A percentile compares a stretch with the other conserved stretches of the same genome.
Conservation (phyloP, 2,113 vertebrate species). For the Corvus hawaiiensis region DNA sequence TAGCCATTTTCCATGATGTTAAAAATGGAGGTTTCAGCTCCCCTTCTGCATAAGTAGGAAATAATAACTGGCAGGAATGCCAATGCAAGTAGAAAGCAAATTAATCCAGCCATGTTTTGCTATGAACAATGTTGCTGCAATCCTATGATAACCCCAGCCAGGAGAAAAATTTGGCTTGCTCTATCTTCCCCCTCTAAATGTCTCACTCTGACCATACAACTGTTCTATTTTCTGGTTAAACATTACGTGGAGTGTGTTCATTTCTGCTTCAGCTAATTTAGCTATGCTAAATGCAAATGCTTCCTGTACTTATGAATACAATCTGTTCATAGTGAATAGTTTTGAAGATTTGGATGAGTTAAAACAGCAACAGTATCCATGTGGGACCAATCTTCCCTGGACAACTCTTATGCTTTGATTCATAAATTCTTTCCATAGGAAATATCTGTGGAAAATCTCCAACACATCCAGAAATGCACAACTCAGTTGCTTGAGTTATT, state of each 20-base stretch:
- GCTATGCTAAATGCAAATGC: slow-evolving; percentile 59
- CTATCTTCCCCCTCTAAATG: background rate
- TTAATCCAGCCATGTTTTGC: background rate
- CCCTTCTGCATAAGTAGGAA: background rate
- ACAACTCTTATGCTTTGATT: slow-evolving; percentile 55
- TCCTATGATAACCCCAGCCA: background rate
- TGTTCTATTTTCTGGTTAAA: slow-evolving; percentile 49
- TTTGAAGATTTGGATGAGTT: slow-evolving; percentile 52
- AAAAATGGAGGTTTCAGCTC: background rate
- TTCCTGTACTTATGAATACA: slow-evolving; percentile 63
- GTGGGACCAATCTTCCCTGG: slow-evolving; percentile 60
- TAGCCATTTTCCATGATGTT: background rate
- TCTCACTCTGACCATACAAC: background rate
- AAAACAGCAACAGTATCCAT: slow-evolving; percentile 67
- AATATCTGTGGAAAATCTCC: slow-evolving; percentile 47
- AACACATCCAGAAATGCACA: slow-evolving; percentile 47
- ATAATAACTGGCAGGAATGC: background rate
- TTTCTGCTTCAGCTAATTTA: slow-evolving; percentile 52
- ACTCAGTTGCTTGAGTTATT: background rate
- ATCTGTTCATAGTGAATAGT: slow-evolving; percentile 63
- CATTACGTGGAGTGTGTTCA: slow-evolving; percentile 25
- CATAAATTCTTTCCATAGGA: slow-evolving; percentile 66
- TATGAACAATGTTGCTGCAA: background rate
- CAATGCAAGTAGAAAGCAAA: background rate
- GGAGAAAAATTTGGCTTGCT: background rate